These are phyloP conservation scores for Pardalotus punctatus DNA, from an alignment of 2,113 vertebrate genomes.

Conservation along the genomic window DNA sequence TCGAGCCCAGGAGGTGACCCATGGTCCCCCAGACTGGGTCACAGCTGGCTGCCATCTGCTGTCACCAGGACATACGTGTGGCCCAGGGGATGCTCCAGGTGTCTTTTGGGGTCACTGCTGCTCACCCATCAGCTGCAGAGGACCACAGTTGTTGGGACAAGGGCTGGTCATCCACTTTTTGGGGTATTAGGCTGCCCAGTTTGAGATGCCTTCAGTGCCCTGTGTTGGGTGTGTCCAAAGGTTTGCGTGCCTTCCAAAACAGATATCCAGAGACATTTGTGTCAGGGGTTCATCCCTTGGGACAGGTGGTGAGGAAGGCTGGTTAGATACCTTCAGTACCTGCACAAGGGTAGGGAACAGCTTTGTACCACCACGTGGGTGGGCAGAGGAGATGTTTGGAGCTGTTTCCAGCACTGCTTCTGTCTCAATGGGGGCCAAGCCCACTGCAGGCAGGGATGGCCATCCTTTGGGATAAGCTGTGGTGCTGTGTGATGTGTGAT, in stretches of 20 bases:
- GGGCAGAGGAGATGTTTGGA: background rate
- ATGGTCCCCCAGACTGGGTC: background rate
- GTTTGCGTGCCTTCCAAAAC: background rate
- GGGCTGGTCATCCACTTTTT: background rate
- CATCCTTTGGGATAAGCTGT: background rate
- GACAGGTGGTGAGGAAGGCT: background rate
- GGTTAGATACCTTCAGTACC: background rate
- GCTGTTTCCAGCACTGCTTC: background rate
- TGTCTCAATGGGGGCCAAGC: accelerated
- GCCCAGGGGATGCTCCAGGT: background rate
- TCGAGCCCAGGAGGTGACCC: background rate
- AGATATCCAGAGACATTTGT: background rate
- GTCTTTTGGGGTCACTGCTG: background rate
- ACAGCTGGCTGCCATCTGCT: background rate
- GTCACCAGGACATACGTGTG: accelerated
- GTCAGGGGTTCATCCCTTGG: background rate
- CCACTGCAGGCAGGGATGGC: background rate
- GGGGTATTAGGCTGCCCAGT: background rate
- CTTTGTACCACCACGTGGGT: background rate
- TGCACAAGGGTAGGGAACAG: background rate
- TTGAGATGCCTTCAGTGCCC: background rate
- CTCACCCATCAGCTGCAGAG: background rate
- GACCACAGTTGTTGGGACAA: background rate
- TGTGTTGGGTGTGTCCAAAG: background rate
- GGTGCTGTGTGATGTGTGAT: background rate